These are phyloP conservation scores for Octonoba sinensis DNA, from an alignment of 2,888 invertebrate species.

Conservation along the genomic window DNA sequence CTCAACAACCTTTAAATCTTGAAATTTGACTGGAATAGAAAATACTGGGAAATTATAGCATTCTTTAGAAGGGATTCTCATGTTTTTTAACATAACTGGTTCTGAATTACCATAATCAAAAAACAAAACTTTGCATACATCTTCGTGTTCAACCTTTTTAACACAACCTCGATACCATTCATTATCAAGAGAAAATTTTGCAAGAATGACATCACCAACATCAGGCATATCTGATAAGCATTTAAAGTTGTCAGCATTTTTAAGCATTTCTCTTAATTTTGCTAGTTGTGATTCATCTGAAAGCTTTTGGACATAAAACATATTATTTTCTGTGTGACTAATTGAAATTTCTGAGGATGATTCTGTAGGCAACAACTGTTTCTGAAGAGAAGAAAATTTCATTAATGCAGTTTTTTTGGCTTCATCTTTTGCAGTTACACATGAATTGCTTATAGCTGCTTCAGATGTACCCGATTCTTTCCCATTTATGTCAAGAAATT, in stretches of 20 bases:
- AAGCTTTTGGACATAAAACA: conserved; percentile 20
- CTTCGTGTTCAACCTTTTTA: not conserved
- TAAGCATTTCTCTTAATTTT: conserved; percentile 4
- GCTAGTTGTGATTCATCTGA: conserved; percentile 6
- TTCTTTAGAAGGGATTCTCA: conserved; percentile 18
- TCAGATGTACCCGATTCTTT: too few species aligned
- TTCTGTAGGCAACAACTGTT: conserved; percentile 10
- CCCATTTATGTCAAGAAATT: not conserved
- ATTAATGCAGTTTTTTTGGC: not conserved
- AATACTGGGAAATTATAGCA: conserved; percentile 25
- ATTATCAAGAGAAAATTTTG: conserved; percentile 29
- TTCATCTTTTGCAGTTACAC: not conserved
- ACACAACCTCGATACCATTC: conserved; percentile 41
- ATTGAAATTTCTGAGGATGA: not conserved
- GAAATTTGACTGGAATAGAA: conserved; percentile 28
- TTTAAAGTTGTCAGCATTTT: conserved; percentile 11
- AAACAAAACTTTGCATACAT: conserved; percentile 26
- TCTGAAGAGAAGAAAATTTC: conserved; percentile 12
- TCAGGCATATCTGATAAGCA: conserved; percentile 5
- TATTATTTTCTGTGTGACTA: conserved; percentile 7
- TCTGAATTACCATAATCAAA: conserved; percentile 50
- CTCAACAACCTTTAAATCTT: conserved; percentile 3
- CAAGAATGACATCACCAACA: conserved; percentile 37
- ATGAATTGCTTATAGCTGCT: not conserved
- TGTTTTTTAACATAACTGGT: conserved; percentile 4